Percentiles rank a stretch among this genome's conserved stretches.
These are phyloP conservation scores for Spodoptera exigua DNA, from an alignment of 2,888 invertebrate species.

Conservation along the genomic window DNA sequence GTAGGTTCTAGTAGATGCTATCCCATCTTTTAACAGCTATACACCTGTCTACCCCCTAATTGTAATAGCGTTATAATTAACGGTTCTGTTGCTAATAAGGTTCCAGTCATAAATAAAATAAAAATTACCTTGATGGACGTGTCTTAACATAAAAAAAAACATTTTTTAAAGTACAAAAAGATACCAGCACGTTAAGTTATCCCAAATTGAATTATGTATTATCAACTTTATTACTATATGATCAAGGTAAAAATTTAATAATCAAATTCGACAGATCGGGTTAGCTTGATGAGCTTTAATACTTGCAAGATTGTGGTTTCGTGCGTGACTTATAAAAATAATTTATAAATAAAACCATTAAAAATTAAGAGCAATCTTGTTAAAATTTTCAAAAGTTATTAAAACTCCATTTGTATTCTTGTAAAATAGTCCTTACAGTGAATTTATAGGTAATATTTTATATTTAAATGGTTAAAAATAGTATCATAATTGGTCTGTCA, in stretches of 20 bases:
- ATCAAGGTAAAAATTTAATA: too few species aligned
- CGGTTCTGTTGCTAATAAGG: constrained; percentile 23
- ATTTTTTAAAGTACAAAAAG: too few species aligned
- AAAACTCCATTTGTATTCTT: constrained; percentile 16
- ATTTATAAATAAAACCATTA: constrained; percentile 7
- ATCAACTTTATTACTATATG: too few species aligned
- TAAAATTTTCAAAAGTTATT: constrained; percentile 36
- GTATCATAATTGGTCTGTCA: too few species aligned
- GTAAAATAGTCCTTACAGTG: constrained; percentile 1
- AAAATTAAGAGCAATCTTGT: constrained; percentile 32
- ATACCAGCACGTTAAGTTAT: too few species aligned
- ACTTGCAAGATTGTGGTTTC: too few species aligned
- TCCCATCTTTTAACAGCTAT: neutral
- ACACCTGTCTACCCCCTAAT: constrained; percentile 35
- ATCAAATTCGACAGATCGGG: too few species aligned
- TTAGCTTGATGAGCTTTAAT: too few species aligned
- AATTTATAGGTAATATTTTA: constrained; percentile 34
- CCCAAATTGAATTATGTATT: too few species aligned
- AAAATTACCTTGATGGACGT: constrained; percentile 14
- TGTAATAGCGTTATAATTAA: constrained; percentile 37
- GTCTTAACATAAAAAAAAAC: constrained; percentile 19
- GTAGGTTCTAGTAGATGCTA: neutral
- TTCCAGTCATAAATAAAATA: constrained; percentile 25
- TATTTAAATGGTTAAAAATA: constrained; percentile 11
- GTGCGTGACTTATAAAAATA: constrained; percentile 17